Evolutionary conservation across 1,140 invertebrate genomes (phyloP).

Genomic region (Paracyclopina nana): DNA sequence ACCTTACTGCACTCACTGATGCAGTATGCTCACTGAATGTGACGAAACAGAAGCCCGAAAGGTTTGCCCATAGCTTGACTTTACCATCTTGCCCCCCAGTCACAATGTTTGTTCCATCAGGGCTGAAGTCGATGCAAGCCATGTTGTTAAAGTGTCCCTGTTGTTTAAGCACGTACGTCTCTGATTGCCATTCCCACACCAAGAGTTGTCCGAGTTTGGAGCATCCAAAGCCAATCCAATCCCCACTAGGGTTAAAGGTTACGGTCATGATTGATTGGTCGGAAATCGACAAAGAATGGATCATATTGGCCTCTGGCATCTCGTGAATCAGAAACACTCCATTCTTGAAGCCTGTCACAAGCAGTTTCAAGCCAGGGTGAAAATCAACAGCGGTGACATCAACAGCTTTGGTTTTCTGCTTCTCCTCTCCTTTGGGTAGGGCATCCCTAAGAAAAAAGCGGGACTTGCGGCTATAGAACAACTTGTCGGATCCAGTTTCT

Average conservation of each 20-base stretch:
- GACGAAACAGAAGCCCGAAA: conserved; percentile 75
- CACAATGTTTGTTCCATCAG: conserved; percentile 68
- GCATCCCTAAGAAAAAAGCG: conserved; percentile 50
- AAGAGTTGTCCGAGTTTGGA: conserved; percentile 55
- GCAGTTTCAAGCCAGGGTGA: conserved; percentile 49
- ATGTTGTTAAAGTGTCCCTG: conserved; percentile 81
- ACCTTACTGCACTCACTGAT: conserved; percentile 53
- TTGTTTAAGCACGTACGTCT: conserved; percentile 93
- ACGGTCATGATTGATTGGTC: conserved; percentile 58
- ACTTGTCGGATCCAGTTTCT: not conserved
- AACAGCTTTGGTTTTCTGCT: too few species aligned
- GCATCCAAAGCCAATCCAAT: conserved; percentile 85
- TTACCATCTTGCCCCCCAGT: conserved; percentile 90
- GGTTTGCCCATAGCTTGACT: conserved; percentile 83
- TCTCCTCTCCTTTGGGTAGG: conserved; percentile 35
- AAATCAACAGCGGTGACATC: conserved; percentile 53
- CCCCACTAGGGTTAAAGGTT: conserved; percentile 59
- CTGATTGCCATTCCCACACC: conserved; percentile 98
- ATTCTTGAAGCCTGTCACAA: conserved; percentile 58
- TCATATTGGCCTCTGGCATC: conserved; percentile 71
- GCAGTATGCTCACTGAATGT: conserved; percentile 79
- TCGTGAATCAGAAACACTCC: conserved; percentile 77
- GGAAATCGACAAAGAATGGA: conserved; percentile 69
- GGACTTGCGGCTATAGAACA: conserved; percentile 40
- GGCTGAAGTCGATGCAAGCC: conserved; percentile 66